Evolutionary conservation across 2,113 vertebrate species (phyloP).

Genomic region (Peromyscus maniculatus): DNA sequence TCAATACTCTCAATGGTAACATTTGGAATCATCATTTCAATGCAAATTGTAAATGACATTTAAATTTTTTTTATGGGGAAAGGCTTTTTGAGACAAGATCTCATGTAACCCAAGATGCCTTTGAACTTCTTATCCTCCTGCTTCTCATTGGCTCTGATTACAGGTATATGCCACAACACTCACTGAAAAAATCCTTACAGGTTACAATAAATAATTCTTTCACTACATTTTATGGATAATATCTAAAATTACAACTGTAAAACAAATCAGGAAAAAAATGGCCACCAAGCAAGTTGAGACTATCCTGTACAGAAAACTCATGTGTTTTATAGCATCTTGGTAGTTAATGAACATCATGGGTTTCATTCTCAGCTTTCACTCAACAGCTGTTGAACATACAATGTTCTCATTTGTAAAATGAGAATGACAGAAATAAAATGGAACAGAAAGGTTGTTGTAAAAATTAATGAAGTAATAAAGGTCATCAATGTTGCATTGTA

Average conservation of each 20-base stretch:
- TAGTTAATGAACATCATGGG: conserved; percentile 22
- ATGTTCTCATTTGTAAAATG: conserved; percentile 29
- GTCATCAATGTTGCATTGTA: neutral
- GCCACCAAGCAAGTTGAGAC: conserved; percentile 33
- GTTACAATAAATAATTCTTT: conserved; percentile 34
- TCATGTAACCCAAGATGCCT: neutral
- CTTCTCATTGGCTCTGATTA: neutral
- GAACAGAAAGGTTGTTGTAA: neutral
- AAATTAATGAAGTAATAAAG: neutral
- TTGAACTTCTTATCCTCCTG: neutral
- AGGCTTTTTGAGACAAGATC: neutral
- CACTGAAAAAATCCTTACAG: neutral
- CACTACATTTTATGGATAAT: conserved; percentile 15
- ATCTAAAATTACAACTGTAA: conserved; percentile 40
- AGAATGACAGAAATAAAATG: conserved; percentile 38
- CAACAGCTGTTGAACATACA: neutral
- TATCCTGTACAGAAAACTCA: neutral
- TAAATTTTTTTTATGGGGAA: neutral
- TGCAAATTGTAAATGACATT: conserved; percentile 4
- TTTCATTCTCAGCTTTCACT: conserved; percentile 6
- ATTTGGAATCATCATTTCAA: conserved; percentile 21
- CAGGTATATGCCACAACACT: neutral
- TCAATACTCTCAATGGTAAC: conserved; percentile 40
- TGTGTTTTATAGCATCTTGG: neutral
- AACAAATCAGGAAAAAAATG: conserved; percentile 54